Evolutionary conservation across 2,113 vertebrate genomes (phyloP), one percentile per base, ranked within the genome.

Genomic region (Odontesthes bonariensis): DNA sequence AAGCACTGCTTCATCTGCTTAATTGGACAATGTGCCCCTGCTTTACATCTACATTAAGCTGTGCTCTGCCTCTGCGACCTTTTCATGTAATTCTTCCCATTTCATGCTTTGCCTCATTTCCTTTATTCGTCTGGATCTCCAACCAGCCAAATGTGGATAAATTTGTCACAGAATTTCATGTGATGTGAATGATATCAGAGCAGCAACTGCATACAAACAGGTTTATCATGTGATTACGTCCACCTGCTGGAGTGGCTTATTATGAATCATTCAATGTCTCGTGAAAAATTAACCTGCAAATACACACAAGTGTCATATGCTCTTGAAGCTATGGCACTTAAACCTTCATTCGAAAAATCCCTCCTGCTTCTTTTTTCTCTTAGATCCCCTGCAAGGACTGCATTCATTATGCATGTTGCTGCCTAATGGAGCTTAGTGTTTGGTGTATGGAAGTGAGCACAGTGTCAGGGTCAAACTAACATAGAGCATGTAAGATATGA

Each of bases 51-150:
- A 76, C 54, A 71, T 56, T 53, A 67, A 19, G 35, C 56, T 81
- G 17, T 52, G 46, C 38, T 69, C 54, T 33, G 47, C 35, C 47
- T 69, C 51, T 52, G 40, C 86, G 76, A 87, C 81, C 73, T 88
- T 84, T 81, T 72, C 23, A 67, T 84, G 51, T 81, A 57, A 77
- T 83, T 83, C 83, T 42, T 44, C 46, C 4, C 9, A 54, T 74
- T 70, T 77, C 16, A 32, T 66, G 42, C 68, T 71, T n/a, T 33
- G 31, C 71, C 42, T 54, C 62, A 46, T 84, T 65, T 72, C 47
- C 40, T 10, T 23, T n/a, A 69, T 62, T 60, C 22, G 62, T 77
- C 79, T 52, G 23, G 2, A 79, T 40, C 54, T 55, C 42, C 44
- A 47, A 69, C 32, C 32, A 47, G 47, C 47, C 63, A 69, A 52